Evolutionary conservation across 1,140 invertebrate species (phyloP).

Genomic region (Wiebesia pumilae): DNA sequence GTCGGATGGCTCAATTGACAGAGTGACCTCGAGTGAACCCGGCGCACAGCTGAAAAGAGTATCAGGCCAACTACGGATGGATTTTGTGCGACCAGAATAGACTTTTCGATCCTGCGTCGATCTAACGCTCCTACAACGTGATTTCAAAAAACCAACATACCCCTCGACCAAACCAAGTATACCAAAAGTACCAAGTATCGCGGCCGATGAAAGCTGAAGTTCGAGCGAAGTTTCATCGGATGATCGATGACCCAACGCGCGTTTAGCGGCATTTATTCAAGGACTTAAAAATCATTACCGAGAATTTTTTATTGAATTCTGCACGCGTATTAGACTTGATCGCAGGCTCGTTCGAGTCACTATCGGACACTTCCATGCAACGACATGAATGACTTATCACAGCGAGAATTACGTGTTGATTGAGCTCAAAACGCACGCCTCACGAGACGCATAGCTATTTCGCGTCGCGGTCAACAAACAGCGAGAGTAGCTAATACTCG

Average conservation of each 20-base stretch:
- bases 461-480: slow-evolving; percentile 25
- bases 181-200: background rate
- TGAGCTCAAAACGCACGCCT: background rate
- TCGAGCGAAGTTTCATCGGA: background rate
- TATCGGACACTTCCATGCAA: too few relatives aligned
- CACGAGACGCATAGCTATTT: slow-evolving; percentile 7
- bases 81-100: slow-evolving; percentile 1
- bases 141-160: background rate
- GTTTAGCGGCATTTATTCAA: too few relatives aligned
- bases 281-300: too few relatives aligned
- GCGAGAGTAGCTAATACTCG: background rate
- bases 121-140: background rate
- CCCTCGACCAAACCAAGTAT: background rate
- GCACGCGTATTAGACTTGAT: too few relatives aligned
- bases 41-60: background rate
- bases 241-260: background rate
- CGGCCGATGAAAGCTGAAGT: background rate
- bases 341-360: too few relatives aligned
- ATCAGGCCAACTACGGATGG: background rate
- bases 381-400: slow-evolving; percentile 13
- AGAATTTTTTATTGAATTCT: background rate
- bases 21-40: background rate
- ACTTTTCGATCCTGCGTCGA: background rate
- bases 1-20: background rate
- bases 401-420: slow-evolving; percentile 10